These are phyloP conservation scores for Pherbina coryleti DNA, from an alignment of 2,888 invertebrate species.

Conservation along the genomic window DNA sequence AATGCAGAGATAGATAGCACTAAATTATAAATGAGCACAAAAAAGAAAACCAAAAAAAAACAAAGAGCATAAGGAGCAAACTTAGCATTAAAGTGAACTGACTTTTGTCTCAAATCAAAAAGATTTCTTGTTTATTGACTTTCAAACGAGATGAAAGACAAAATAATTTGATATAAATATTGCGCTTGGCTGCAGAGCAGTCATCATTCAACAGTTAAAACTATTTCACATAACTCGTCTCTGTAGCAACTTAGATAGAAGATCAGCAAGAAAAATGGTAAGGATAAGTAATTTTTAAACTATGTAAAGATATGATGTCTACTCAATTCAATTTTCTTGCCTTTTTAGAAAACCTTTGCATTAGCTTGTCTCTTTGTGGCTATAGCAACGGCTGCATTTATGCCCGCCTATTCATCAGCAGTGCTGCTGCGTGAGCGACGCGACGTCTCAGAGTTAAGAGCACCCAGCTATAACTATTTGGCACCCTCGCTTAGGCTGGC, in stretches of 20 bases:
- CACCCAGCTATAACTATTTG: slow-evolving; percentile 49
- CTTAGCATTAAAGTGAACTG: background rate
- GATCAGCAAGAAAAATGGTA: slow-evolving; percentile 20
- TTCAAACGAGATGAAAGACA: background rate
- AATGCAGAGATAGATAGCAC: background rate
- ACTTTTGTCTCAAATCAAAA: background rate
- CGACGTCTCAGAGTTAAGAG: slow-evolving; percentile 56
- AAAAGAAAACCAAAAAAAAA: too few relatives aligned
- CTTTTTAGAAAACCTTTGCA: slow-evolving; percentile 57
- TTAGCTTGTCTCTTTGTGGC: slow-evolving; percentile 53
- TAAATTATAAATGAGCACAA: too few relatives aligned
- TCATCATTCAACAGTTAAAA: slow-evolving; percentile 21
- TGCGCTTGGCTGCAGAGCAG: background rate
- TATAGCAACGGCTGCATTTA: slow-evolving; percentile 53
- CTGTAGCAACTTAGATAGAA: background rate
- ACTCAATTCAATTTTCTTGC: background rate
- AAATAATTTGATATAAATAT: slow-evolving; percentile 10
- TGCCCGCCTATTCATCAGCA: slow-evolving; percentile 45
- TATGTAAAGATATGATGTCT: background rate
- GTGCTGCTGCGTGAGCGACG: slow-evolving; percentile 50
- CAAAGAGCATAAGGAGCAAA: background rate
- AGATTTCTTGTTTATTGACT: background rate
- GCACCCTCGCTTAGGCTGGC: slow-evolving; percentile 38
- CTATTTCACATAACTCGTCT: background rate
- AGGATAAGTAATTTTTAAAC: background rate